phyloP scores from a whole-genome alignment of 2,113 vertebrate species.

The Heliornis fulica region DNA sequence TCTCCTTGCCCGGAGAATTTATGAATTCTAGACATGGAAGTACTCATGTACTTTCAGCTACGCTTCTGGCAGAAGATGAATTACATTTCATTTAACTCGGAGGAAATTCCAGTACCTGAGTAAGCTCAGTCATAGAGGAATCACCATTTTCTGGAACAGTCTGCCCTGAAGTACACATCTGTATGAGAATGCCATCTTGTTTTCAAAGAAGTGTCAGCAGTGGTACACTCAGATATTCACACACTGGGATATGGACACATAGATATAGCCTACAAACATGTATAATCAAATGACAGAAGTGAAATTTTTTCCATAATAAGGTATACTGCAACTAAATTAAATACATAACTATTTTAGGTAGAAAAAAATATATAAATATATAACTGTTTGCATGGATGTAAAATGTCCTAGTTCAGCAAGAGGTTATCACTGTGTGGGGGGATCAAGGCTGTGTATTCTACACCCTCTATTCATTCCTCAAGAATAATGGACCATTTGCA shows the following conservation, averaged over 20 bases:
- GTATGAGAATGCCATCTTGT: neutral
- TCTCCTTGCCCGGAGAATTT: neutral
- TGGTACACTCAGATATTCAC: neutral
- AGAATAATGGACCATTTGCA: too few species aligned
- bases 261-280: neutral
- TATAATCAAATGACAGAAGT: neutral
- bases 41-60: neutral
- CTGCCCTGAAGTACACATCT: neutral
- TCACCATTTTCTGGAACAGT: neutral
- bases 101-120: neutral
- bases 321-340: neutral
- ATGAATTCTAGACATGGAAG: neutral
- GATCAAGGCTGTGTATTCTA: too few species aligned
- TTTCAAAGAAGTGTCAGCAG: neutral
- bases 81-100: neutral
- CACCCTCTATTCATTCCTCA: too few species aligned
- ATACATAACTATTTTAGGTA: neutral
- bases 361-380: neutral
- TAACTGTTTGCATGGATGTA: neutral
- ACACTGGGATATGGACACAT: neutral
- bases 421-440: too few species aligned
- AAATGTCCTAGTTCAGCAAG: too few species aligned
- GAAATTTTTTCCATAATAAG: neutral
- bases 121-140: neutral
- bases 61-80: neutral